Evolutionary conservation across 30 jellyfish, hydroid and myxozoan species (phyloP), one percentile per base, ranked within the genome.

Genomic region (Catostylus mosaicus): DNA sequence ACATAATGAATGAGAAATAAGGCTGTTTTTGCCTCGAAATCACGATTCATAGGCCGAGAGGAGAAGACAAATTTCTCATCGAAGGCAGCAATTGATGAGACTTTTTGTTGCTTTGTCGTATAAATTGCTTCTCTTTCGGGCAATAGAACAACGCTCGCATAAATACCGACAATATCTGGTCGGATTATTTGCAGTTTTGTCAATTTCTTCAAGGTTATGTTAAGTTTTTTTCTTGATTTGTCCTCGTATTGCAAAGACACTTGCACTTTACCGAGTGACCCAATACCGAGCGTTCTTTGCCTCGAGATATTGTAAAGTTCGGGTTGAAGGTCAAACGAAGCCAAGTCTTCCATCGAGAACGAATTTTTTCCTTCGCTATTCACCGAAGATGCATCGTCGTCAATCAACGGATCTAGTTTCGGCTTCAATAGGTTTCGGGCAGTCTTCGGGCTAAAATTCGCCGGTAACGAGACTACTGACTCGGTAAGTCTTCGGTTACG

Each of bases 11-110:
- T 75, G 0, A 66, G 72, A n/a, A 87, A 40, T 16, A 69, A 70
- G 29, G 73, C 82, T 7, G 97, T 86, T 57, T 94, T 69, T 27
- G 98, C 73, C 65, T 93, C 98, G 40, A 93, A 93, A 63, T 93
- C 98, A 12, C 98, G 96, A 60, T 93, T 87, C 90, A 87, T 88
- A 2, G 98, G 98, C 70, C 79, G 43, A 35, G 98, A 93, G 19
- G 83, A 19, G 47, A 93, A 93, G 16, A 87, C 69, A 84, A 93
- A 93, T n/a, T 51, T 66, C 74, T 91, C 98, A 2, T 85, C 91
- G 29, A 91, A 67, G 7, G 38, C 70, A 4, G 87, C 70, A 19
- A 35, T 29, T 2, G 78, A 19, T 19, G 73, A 50, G 9, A 62
- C 78, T 19, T 56, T 23, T 45, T 81, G 81, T 30, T 45, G 87